Evolutionary conservation across 92 coral and sea anemone genomes (phyloP).

Genomic region (Porites rus): DNA sequence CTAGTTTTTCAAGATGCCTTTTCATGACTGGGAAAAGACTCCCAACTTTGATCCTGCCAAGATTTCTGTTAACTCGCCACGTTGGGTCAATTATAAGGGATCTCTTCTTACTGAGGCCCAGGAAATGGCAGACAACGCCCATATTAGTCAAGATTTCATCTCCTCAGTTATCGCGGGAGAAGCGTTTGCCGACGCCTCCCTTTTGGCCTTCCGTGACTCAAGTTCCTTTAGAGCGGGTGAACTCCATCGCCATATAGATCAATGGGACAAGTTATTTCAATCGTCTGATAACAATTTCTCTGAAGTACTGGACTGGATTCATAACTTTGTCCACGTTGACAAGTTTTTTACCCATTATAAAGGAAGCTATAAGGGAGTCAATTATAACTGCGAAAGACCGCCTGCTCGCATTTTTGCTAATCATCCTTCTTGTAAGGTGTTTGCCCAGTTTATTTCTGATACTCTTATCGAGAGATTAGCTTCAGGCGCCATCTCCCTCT

Average conservation of each 20-base stretch:
- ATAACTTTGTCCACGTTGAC: constrained; percentile 7
- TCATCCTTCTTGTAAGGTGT: constrained; percentile 30
- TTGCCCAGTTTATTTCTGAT: constrained; percentile 35
- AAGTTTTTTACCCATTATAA: constrained; percentile 15
- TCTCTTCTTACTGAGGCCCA: background rate
- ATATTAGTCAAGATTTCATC: constrained; percentile 23
- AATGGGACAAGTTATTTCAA: constrained; percentile 33
- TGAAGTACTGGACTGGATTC: constrained; percentile 29
- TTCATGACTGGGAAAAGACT: constrained; percentile 33
- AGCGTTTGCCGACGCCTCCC: constrained; percentile 39
- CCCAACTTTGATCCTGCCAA: constrained; percentile 30
- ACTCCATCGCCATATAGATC: constrained; percentile 38
- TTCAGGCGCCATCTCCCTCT: constrained; percentile 18
- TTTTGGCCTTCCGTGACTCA: constrained; percentile 48
- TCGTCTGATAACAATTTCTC: constrained; percentile 8
- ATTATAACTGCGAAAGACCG: constrained; percentile 16
- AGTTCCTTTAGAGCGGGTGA: constrained; percentile 41
- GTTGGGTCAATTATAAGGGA: constrained; percentile 22
- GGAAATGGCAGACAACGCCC: constrained; percentile 28
- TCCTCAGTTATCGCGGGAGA: constrained; percentile 22
- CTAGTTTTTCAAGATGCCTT: constrained; percentile 19
- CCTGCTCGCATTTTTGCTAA: constrained; percentile 13
- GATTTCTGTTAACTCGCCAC: constrained; percentile 8
- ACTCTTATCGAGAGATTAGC: constrained; percentile 41
- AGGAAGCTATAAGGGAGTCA: constrained; percentile 30